Evolutionary conservation across 1,140 invertebrate genomes (phyloP), one percentile per base, ranked within the genome.

Genomic region (Zaprionus tsacasi): DNA sequence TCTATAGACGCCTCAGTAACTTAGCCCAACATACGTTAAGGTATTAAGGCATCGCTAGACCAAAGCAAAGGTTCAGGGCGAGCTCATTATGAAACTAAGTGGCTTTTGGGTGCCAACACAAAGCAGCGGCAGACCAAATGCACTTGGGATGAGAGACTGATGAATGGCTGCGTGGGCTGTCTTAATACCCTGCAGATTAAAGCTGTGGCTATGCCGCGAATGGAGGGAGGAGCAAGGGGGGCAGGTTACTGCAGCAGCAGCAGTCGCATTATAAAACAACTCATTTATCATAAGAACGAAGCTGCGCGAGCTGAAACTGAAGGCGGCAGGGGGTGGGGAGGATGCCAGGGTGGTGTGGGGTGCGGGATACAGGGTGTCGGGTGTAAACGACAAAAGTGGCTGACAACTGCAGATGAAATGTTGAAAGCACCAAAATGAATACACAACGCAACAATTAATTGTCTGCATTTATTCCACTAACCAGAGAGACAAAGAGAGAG

Each of bases 391-490:
- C 78, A 81, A 87, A 86, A 86, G 79, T 79, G 75, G 68, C 85
- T 88, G 85, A 85, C 83, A 88, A 88, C 85, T 88, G 83, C 83
- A 88, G 85, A 88, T 88, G 83, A 88, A 89, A 88, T 81, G 83
- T 89, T 88, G 83, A 88, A 89, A 88, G 85, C 81, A 78, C 81
- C 78, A 89, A 76, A 74, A 87, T 83, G 83, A 88, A 89, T 72
- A 88, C 77, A 89, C 68, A 88, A 72, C 78, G 81, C 75, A 78
- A 88, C 80, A 88, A 88, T 88, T 88, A 88, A 88, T 88, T 88
- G 83, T 87, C 83, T 79, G 71, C 81, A 72, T 81, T 82, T 77
- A 63, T 50, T 58, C 38, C 50, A n/a, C 25, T 36, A 6, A 10
- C 33, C 15, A 13, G 15, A 12, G 13, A 13, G 13, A 25, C 12